A percentile compares a stretch with the other conserved stretches of the same genome.
Conservation (phyloP, 2,888 invertebrate species). For the Anagyrus pseudococci region DNA sequence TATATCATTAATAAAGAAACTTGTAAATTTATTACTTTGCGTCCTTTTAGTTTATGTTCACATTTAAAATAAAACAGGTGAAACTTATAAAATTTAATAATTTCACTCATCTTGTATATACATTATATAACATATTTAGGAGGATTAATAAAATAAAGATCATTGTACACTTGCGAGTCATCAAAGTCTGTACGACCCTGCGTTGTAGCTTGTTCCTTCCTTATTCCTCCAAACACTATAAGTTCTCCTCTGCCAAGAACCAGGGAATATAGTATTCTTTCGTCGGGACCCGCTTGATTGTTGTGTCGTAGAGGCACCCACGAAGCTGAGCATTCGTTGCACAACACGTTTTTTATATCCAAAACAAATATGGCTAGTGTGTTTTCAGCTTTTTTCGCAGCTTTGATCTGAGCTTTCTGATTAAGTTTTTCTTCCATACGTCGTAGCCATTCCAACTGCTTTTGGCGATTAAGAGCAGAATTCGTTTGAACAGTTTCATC, state of each 20-base stretch:
- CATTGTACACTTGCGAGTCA: conserved; percentile 58
- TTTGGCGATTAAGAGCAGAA: conserved; percentile 64
- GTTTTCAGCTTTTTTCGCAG: conserved; percentile 70
- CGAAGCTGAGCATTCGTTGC: conserved; percentile 70
- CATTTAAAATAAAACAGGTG: neutral
- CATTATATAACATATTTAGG: conserved; percentile 56
- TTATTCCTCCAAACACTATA: conserved; percentile 95
- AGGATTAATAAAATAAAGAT: conserved; percentile 58
- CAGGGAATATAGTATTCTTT: conserved; percentile 88
- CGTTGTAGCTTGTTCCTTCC: conserved; percentile 75
- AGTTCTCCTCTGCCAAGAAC: conserved; percentile 90
- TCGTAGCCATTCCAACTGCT: conserved; percentile 70
- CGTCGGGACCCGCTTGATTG: conserved; percentile 78
- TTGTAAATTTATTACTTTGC: neutral
- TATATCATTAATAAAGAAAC: neutral
- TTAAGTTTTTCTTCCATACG: conserved; percentile 71
- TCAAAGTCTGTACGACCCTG: conserved; percentile 57
- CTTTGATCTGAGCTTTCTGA: conserved; percentile 57
- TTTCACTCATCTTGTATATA: conserved; percentile 12
- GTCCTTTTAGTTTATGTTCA: neutral
- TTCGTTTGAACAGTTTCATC: conserved; percentile 48
- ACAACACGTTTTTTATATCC: conserved; percentile 78
- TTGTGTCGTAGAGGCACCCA: conserved; percentile 76
- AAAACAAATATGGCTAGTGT: conserved; percentile 84
- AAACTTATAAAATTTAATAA: neutral